Conservation (phyloP, 2,113 vertebrate genomes). For the Lota lota region DNA sequence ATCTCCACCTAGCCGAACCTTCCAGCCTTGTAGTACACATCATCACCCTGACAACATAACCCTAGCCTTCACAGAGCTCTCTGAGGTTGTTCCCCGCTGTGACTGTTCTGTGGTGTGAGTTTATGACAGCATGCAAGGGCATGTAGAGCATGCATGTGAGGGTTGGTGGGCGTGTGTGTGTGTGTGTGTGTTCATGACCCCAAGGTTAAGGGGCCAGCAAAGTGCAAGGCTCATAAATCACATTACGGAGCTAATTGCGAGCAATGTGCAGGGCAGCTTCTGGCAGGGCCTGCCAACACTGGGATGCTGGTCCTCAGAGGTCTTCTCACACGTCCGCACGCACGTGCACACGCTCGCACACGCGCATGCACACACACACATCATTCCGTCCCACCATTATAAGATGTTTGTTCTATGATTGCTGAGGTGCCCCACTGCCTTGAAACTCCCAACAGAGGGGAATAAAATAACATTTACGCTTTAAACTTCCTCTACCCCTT, state of each 20-base stretch:
- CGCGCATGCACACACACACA: neutral
- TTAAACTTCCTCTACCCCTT: constrained; percentile 49
- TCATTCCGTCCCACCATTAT: constrained; percentile 37
- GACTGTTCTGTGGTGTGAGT: no score
- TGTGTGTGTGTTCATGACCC: constrained; percentile 16
- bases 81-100: constrained; percentile 12
- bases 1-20: constrained; percentile 24
- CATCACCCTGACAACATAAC: constrained; percentile 20
- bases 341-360: neutral
- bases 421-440: constrained; percentile 45
- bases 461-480: constrained; percentile 55
- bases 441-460: constrained; percentile 47
- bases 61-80: constrained; percentile 19
- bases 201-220: constrained; percentile 25
- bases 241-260: constrained; percentile 43
- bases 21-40: constrained; percentile 26
- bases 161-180: neutral
- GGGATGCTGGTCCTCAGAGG: constrained; percentile 48
- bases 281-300: constrained; percentile 37
- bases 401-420: constrained; percentile 57
- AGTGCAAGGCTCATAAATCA: constrained; percentile 53
- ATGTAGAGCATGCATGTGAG: neutral
- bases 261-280: constrained; percentile 49
- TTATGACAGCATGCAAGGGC: no score
- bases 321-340: neutral